phyloP scores from a whole-genome alignment of 2,797 vertebrate species.

The Oreochromis grahami region DNA sequence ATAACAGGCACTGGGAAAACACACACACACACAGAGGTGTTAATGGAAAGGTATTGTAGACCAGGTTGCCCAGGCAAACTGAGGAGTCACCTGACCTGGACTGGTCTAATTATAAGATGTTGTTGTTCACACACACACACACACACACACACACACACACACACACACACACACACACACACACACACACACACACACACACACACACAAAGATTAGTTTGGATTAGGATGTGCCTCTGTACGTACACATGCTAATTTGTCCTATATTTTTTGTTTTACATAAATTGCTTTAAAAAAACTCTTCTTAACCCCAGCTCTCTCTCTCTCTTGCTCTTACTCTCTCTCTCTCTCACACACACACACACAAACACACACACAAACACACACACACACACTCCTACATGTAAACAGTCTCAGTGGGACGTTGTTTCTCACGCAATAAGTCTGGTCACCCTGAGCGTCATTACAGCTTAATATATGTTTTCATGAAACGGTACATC shows the following conservation, averaged over 20 bases:
- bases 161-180: background rate
- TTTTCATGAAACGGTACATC: constrained; percentile 25
- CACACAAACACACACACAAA: rapidly evolving
- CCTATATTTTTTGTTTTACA: background rate
- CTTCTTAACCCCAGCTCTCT: background rate
- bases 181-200: background rate
- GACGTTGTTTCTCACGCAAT: constrained; percentile 32
- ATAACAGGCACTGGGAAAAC: background rate
- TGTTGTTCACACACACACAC: constrained; percentile 44
- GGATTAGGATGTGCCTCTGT: background rate
- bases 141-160: background rate
- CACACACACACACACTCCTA: background rate
- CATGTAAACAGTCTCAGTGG: constrained; percentile 41
- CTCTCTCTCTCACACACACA: no score
- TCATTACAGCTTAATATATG: constrained; percentile 23
- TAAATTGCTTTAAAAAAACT: background rate
- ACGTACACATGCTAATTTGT: background rate
- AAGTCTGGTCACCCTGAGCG: constrained; percentile 8
- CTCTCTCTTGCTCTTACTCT: background rate
- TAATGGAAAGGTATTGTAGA: constrained; percentile 49
- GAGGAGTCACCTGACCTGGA: constrained; percentile 38
- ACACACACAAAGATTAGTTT: background rate
- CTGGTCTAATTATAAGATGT: constrained; percentile 65
- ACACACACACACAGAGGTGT: constrained; percentile 40
- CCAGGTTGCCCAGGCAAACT: constrained; percentile 40